phyloP scores from a whole-genome alignment of 2,797 vertebrate genomes.

The Coregonus suidteri region DNA sequence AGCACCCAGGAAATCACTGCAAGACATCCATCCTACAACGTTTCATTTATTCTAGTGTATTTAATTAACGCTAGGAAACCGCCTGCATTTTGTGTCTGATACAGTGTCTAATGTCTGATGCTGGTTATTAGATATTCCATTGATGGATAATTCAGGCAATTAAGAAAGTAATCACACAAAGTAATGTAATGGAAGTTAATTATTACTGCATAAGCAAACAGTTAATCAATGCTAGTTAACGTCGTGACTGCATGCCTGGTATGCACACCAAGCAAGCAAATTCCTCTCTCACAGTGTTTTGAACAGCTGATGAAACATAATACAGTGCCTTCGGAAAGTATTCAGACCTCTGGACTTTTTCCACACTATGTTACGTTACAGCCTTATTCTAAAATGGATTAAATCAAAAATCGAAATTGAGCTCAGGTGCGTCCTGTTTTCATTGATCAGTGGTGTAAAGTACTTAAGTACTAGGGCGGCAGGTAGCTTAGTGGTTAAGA shows the following conservation, averaged over 20 bases:
- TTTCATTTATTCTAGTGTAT: constrained; percentile 99
- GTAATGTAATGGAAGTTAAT: constrained; percentile 99
- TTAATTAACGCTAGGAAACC: constrained; percentile 99
- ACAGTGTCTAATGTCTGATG: constrained; percentile 99
- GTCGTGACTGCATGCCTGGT: constrained; percentile 98
- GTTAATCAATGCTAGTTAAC: constrained; percentile 99
- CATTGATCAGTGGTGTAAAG: too few relatives aligned
- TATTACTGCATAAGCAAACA: constrained; percentile 99
- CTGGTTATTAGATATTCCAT: constrained; percentile 99
- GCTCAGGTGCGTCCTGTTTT: too few relatives aligned
- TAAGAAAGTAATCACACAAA: constrained; percentile 99
- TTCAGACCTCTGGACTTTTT: constrained; percentile 48
- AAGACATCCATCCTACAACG: constrained; percentile 95
- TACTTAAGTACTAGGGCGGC: too few relatives aligned
- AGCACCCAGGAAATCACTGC: constrained; percentile 98
- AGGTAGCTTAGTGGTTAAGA: too few relatives aligned
- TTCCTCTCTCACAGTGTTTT: constrained; percentile 87
- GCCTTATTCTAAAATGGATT: neutral
- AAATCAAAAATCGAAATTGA: neutral
- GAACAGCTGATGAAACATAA: constrained; percentile 79
- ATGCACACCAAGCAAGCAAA: constrained; percentile 93
- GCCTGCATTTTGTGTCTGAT: constrained; percentile 98
- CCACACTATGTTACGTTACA: constrained; percentile 40
- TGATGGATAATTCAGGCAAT: constrained; percentile 99
- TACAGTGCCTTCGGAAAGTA: constrained; percentile 72